Evolutionary conservation across 2,888 invertebrate species (phyloP), one percentile per base, ranked within the genome.

Genomic region (Phyllotreta cruciferae): DNA sequence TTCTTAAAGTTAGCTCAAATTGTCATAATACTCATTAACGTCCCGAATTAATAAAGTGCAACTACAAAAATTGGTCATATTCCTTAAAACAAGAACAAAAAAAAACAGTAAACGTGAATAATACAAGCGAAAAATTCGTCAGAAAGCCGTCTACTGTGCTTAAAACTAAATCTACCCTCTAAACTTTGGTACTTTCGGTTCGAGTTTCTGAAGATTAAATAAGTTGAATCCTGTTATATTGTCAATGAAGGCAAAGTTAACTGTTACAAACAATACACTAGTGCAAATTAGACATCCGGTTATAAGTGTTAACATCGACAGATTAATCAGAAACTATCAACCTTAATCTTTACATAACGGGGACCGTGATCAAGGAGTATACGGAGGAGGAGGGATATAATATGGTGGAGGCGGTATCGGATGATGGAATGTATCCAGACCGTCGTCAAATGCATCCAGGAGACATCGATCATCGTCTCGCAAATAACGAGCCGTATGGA

Each of bases 381-480:
- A 88, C 0, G 87, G 87, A 0, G 87, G 87, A 6, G 83, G 73
- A 76, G 84, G 73, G 81, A 86, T 67, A 50, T 80, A 80, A 63
- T 80, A 80, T 8, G 80, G 80, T 14, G 86, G 86, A 0, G 85
- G 85, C 0, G 86, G 86, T 1, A 86, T 84, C 0, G 85, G 85
- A 1, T 85, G 84, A 65, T 84, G 84, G 72, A 87, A 88, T 0
- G 85, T 84, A 68, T 87, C 87, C 57, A 85, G 54, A 58, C 70
- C 82, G 0, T 87, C 87, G 67, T 87, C 86, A 82, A 85, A 87
- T 72, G 86, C 86, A 57, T 87, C 87, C 74, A 87, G 84, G 41
- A 88, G 82, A 71, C 86, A 86, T 60, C 85, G 80, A 70, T 81
- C 80, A 62, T 81, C 81, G 14, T 75, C 75, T 57, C 84, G 79